Evolutionary conservation across 2,113 vertebrate genomes (phyloP).

Genomic region (Anarhynchus alexandrinus): DNA sequence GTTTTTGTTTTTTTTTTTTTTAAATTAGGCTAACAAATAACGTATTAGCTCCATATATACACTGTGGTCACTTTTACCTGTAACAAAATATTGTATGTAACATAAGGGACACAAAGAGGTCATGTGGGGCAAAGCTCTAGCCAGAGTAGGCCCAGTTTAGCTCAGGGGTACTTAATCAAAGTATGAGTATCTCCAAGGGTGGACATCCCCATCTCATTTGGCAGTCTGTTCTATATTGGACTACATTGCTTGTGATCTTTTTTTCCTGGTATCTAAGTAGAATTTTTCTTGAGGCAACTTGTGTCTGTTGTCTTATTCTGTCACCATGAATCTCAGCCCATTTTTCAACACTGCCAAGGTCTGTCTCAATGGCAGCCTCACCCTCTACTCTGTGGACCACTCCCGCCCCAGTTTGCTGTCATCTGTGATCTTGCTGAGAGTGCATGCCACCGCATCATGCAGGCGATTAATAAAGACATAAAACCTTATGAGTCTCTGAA

Average conservation of each 20-base stretch:
- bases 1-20: not conserved
- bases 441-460: not conserved
- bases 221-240: not conserved
- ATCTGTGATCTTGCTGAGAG: not conserved
- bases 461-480: not conserved
- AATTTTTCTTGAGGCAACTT: not conserved
- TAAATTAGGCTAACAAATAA: not conserved
- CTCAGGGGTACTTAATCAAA: not conserved
- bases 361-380: fast-evolving
- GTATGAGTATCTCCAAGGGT: not conserved
- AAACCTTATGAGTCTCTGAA: not conserved
- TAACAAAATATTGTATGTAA: not conserved
- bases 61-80: not conserved
- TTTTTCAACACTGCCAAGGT: not conserved
- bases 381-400: not conserved
- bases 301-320: not conserved
- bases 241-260: not conserved
- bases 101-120: not conserved
- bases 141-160: not conserved
- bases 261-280: not conserved
- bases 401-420: not conserved
- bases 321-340: not conserved
- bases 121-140: not conserved
- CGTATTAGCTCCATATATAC: not conserved
- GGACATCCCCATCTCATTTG: not conserved